These are phyloP conservation scores for Actenoides hombroni DNA, from an alignment of 2,113 vertebrate genomes.

Conservation along the genomic window DNA sequence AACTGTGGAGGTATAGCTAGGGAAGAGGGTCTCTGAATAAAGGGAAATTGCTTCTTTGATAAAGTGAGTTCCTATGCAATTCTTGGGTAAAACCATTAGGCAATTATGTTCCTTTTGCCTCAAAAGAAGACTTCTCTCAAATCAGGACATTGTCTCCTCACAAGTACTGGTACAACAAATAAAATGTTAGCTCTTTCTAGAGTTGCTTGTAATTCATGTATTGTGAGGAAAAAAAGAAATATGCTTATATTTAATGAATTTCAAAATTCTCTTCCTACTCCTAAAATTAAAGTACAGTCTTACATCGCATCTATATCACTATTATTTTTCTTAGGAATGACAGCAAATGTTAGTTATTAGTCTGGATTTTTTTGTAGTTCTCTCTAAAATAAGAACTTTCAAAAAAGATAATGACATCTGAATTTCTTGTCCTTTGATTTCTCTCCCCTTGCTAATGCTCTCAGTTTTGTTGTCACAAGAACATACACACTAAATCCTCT, in stretches of 20 bases:
- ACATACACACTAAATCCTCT: background rate
- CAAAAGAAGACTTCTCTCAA: background rate
- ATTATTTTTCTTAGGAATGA: background rate
- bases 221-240: background rate
- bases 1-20: background rate
- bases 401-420: background rate
- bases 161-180: background rate
- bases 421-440: background rate
- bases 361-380: background rate
- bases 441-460: background rate
- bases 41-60: background rate
- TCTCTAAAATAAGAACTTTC: background rate
- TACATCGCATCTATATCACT: background rate
- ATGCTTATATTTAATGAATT: background rate
- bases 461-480: conserved; percentile 6
- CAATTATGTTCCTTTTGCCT: background rate
- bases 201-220: background rate
- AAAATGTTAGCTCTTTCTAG: background rate
- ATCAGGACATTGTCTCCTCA: background rate
- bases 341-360: background rate
- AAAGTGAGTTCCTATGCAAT: background rate
- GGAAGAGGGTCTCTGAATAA: background rate
- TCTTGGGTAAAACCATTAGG: background rate
- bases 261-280: background rate
- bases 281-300: background rate